phyloP scores from a whole-genome alignment of 2,797 vertebrate species.

The Diplodus puntazzo region DNA sequence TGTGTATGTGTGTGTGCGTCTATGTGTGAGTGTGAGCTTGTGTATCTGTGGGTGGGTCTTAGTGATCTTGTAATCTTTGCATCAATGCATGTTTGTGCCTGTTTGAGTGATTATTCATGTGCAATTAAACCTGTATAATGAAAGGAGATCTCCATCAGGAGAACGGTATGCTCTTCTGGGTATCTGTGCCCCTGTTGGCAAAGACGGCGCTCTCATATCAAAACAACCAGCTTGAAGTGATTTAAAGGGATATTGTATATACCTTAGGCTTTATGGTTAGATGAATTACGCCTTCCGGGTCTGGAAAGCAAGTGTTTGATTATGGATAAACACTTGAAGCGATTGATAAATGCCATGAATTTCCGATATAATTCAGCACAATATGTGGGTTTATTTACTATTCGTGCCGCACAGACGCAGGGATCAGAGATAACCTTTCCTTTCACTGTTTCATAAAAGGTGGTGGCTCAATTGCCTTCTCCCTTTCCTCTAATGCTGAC shows the following conservation, averaged over 20 bases:
- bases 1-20: conserved; percentile 11
- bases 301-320: conserved; percentile 20
- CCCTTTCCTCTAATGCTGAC: conserved; percentile 72
- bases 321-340: not conserved
- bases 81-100: conserved; percentile 49
- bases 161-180: conserved; percentile 21
- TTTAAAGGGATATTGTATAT: conserved; percentile 20
- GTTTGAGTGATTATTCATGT: conserved; percentile 34
- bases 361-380: not conserved
- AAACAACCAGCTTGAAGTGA: conserved; percentile 28
- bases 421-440: conserved; percentile 60
- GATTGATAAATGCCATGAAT: too few species aligned
- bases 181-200: conserved; percentile 27
- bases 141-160: conserved; percentile 37
- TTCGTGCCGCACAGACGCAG: conserved; percentile 19
- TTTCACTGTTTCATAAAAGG: conserved; percentile 69
- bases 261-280: conserved; percentile 16
- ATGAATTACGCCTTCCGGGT: conserved; percentile 3
- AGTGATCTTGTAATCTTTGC: conserved; percentile 50
- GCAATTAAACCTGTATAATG: conserved; percentile 43
- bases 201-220: conserved; percentile 42
- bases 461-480: conserved; percentile 41
- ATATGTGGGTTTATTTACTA: not conserved
- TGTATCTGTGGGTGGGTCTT: conserved; percentile 20
- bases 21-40: conserved; percentile 2